Evolutionary conservation across 2,797 vertebrate species (phyloP).

Genomic region (Pelodytes ibericus): DNA sequence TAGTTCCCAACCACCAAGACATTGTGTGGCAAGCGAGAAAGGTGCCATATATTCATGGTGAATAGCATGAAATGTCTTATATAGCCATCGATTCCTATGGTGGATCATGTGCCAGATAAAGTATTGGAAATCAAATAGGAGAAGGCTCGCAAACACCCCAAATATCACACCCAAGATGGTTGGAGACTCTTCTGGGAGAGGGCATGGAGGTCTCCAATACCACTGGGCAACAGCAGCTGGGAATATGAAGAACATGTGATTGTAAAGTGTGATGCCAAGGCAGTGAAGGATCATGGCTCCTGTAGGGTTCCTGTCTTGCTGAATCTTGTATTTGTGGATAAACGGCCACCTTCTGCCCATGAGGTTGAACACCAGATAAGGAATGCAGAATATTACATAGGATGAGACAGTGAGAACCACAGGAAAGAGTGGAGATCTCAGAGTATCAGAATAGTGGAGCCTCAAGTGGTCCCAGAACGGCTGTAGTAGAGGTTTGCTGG

Average conservation of each 20-base stretch:
- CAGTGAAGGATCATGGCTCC: constrained; percentile 68
- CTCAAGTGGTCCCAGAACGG: constrained; percentile 70
- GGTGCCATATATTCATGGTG: constrained; percentile 74
- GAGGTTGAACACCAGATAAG: constrained; percentile 70
- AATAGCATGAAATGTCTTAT: constrained; percentile 72
- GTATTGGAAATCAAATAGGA: constrained; percentile 78
- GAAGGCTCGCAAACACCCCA: constrained; percentile 70
- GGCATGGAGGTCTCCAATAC: constrained; percentile 72
- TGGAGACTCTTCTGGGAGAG: constrained; percentile 69
- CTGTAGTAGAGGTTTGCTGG: constrained; percentile 65
- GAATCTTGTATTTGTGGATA: constrained; percentile 73
- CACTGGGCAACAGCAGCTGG: constrained; percentile 74
- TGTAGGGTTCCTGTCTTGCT: constrained; percentile 65
- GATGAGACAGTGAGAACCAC: constrained; percentile 70
- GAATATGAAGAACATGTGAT: constrained; percentile 73
- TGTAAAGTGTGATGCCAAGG: constrained; percentile 71
- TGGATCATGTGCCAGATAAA: constrained; percentile 77
- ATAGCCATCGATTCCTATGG: constrained; percentile 71
- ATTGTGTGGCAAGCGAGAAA: constrained; percentile 75
- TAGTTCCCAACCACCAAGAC: constrained; percentile 74
- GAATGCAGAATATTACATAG: constrained; percentile 71
- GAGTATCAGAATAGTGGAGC: constrained; percentile 66
- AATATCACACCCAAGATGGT: constrained; percentile 63
- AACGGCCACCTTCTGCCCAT: constrained; percentile 68
- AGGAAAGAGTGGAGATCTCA: constrained; percentile 74